These are phyloP conservation scores for Perizoma affinitatum DNA, from an alignment of 2,888 invertebrate genomes.

Conservation along the genomic window DNA sequence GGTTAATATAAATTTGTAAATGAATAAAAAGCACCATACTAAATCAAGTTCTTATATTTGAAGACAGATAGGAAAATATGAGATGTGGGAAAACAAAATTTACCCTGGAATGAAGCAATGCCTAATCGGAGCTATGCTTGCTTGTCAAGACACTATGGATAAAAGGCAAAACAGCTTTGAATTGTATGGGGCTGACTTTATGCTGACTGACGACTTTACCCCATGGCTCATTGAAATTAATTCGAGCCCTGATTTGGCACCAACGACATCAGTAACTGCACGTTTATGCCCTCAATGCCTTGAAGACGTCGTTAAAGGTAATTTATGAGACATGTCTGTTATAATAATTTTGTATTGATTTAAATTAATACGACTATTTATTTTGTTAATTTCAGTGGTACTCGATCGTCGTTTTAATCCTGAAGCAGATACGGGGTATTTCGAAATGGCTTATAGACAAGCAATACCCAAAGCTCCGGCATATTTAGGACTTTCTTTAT, in stretches of 20 bases:
- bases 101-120: conserved; percentile 95
- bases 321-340: background rate
- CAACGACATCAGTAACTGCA: conserved; percentile 95
- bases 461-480: conserved; percentile 90
- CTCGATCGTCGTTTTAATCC: conserved; percentile 89
- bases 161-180: conserved; percentile 93
- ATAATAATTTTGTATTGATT: background rate
- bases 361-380: conserved; percentile 1
- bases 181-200: conserved; percentile 97
- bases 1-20: conserved; percentile 19
- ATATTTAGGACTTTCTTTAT: conserved; percentile 89
- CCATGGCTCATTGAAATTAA: conserved; percentile 98
- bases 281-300: conserved; percentile 93
- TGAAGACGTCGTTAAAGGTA: conserved; percentile 96
- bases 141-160: conserved; percentile 94
- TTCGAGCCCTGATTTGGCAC: conserved; percentile 95
- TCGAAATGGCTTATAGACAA: conserved; percentile 92
- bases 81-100: conserved; percentile 92
- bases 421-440: conserved; percentile 91
- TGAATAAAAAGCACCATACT: conserved; percentile 23
- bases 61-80: conserved; percentile 89
- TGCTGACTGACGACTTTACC: conserved; percentile 93
- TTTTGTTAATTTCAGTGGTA: conserved; percentile 85
- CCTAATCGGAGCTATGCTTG: conserved; percentile 90
- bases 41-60: conserved; percentile 46